Conservation (phyloP, 2,113 vertebrate species). For the Trematocara nigrifrons region DNA sequence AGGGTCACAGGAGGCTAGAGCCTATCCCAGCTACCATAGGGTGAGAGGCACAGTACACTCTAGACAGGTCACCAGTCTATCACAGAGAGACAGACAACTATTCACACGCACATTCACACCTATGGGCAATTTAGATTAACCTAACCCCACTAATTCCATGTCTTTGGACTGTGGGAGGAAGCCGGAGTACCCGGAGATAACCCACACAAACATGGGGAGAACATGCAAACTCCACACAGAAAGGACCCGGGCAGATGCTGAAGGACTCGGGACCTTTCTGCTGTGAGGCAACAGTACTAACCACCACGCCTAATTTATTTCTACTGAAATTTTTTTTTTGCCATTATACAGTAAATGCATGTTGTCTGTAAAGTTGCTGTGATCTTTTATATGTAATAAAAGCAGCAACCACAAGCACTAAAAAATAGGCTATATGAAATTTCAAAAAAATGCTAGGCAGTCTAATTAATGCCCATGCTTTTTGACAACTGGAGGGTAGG, state of each 20-base stretch:
- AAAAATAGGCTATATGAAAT: fast-evolving
- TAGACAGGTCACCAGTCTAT: neutral
- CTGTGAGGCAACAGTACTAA: neutral
- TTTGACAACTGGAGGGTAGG: neutral
- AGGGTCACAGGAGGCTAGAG: neutral
- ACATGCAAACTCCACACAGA: neutral
- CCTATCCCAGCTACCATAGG: neutral
- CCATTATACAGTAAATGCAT: neutral
- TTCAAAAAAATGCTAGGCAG: neutral
- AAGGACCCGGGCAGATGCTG: neutral
- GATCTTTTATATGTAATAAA: neutral
- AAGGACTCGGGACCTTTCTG: neutral
- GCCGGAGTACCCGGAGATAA: fast-evolving
- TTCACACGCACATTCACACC: neutral
- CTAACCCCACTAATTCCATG: neutral
- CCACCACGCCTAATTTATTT: neutral
- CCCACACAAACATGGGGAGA: neutral
- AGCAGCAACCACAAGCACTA: neutral
- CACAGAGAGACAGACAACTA: neutral
- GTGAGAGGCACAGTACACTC: neutral
- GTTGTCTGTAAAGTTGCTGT: neutral
- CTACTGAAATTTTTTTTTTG: fast-evolving
- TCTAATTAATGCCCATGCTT: neutral
- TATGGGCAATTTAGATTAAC: neutral
- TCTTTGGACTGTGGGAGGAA: neutral